Conservation (phyloP, 2,113 vertebrate species). For the Paraplagusia blochii region DNA sequence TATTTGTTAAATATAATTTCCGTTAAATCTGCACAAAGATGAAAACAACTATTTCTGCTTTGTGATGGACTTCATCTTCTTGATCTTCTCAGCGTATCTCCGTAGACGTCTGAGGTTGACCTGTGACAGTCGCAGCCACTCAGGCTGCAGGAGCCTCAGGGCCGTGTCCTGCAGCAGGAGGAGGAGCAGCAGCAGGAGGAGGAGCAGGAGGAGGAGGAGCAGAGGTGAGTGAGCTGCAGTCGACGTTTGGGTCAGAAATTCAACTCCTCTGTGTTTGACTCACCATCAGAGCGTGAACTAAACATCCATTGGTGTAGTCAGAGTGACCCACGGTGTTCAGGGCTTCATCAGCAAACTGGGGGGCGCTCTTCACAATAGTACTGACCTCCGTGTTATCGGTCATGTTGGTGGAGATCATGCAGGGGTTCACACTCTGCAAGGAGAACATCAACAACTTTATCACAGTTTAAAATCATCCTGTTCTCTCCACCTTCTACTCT, state of each 20-base stretch:
- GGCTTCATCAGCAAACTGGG: slow-evolving; percentile 65
- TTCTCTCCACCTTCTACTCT: no score
- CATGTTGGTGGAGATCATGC: slow-evolving; percentile 76
- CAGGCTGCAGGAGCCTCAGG: slow-evolving; percentile 56
- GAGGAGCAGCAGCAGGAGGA: not conserved
- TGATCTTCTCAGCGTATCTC: not conserved
- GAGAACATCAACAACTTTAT: not conserved
- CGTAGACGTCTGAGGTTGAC: slow-evolving; percentile 42
- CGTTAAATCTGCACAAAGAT: no score
- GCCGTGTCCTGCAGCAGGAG: slow-evolving; percentile 47
- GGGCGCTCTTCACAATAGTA: slow-evolving; percentile 54
- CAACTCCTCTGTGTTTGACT: not conserved
- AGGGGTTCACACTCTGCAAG: slow-evolving; percentile 75
- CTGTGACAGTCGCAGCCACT: slow-evolving; percentile 65
- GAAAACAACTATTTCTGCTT: slow-evolving; percentile 35
- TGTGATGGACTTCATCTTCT: not conserved
- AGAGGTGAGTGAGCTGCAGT: not conserved
- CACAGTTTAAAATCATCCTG: not conserved
- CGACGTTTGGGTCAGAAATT: not conserved
- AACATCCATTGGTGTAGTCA: slow-evolving; percentile 71
- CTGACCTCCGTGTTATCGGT: slow-evolving; percentile 25
- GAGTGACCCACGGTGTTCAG: slow-evolving; percentile 78
- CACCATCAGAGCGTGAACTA: slow-evolving; percentile 77
- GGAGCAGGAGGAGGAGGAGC: not conserved
- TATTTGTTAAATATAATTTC: no score